These are phyloP conservation scores for Eulemur rufifrons DNA, from an alignment of 2,113 vertebrate species.

Conservation along the genomic window DNA sequence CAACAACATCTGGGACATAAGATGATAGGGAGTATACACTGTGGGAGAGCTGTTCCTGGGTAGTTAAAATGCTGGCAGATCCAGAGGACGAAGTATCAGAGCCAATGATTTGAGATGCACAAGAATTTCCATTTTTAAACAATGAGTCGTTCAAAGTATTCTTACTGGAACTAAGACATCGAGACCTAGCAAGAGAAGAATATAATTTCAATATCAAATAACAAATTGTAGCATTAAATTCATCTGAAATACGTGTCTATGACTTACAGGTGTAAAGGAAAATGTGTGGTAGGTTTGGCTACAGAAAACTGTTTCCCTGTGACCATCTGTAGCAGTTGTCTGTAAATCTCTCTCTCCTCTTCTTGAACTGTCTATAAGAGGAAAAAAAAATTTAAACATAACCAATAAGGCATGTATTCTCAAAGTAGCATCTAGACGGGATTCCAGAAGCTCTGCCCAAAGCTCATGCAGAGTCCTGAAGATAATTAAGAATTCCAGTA, in stretches of 20 bases:
- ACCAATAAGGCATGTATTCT: not conserved
- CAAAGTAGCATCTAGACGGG: not conserved
- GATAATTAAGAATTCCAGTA: conserved; percentile 19
- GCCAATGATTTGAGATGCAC: conserved; percentile 65
- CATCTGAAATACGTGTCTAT: conserved; percentile 20
- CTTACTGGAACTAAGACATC: conserved; percentile 82
- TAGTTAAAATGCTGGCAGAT: conserved; percentile 46
- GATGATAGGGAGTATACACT: conserved; percentile 42
- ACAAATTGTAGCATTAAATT: conserved; percentile 27
- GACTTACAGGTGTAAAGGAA: conserved; percentile 85
- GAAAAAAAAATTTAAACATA: conserved; percentile 44
- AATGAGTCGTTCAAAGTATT: conserved; percentile 71
- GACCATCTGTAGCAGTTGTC: conserved; percentile 93
- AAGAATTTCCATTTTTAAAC: conserved; percentile 77
- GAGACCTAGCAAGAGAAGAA: conserved; percentile 69
- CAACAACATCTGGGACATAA: conserved; percentile 27
- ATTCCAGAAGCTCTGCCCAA: not conserved
- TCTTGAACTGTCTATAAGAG: conserved; percentile 89
- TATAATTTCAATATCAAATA: conserved; percentile 43
- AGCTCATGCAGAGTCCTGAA: not conserved
- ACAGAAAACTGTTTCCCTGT: conserved; percentile 86
- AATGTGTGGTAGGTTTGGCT: conserved; percentile 80
- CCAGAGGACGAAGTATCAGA: conserved; percentile 69
- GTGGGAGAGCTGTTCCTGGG: conserved; percentile 61
- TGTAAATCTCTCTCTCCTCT: conserved; percentile 95